These are phyloP conservation scores for Acanthacorydalis orientalis DNA, from an alignment of 2,888 invertebrate species.

Conservation along the genomic window DNA sequence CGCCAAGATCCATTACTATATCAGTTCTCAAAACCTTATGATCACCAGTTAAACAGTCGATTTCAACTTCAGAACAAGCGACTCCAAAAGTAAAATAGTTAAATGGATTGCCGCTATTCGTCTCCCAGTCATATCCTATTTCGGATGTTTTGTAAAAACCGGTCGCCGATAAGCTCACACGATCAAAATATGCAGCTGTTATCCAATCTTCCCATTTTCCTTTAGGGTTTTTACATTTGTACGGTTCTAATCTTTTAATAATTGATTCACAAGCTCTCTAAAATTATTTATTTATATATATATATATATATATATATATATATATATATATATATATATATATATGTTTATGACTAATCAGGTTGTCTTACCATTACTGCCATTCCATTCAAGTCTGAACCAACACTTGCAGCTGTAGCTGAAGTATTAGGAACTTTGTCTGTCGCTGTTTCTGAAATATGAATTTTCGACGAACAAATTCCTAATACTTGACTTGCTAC, in stretches of 20 bases:
- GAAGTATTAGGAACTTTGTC: slow-evolving; percentile 87
- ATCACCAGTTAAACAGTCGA: slow-evolving; percentile 88
- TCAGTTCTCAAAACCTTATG: slow-evolving; percentile 77
- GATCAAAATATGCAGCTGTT: slow-evolving; percentile 52
- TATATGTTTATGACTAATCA: too few relatives aligned
- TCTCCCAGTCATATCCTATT: slow-evolving; percentile 46
- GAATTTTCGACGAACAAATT: slow-evolving; percentile 54
- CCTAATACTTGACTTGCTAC: slow-evolving; percentile 60
- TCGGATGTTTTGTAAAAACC: slow-evolving; percentile 71
- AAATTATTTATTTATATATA: slow-evolving; percentile 6
- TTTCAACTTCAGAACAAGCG: slow-evolving; percentile 77
- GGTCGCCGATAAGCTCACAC: slow-evolving; percentile 65
- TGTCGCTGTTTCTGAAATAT: slow-evolving; percentile 68
- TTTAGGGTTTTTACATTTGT: slow-evolving; percentile 55
- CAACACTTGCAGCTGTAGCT: slow-evolving; percentile 75
- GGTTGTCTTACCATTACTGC: slow-evolving; percentile 45
- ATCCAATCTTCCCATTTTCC: slow-evolving; percentile 79
- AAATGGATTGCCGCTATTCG: slow-evolving; percentile 54
- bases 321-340: too few relatives aligned
- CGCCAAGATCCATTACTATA: slow-evolving; percentile 93
- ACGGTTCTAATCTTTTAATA: slow-evolving; percentile 53
- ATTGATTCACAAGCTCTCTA: slow-evolving; percentile 65
- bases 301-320: not conserved
- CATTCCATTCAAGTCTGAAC: slow-evolving; percentile 85
- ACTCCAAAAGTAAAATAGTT: slow-evolving; percentile 79